These are phyloP conservation scores for Patella pellucida DNA, from an alignment of 2,888 invertebrate genomes.

Conservation along the genomic window DNA sequence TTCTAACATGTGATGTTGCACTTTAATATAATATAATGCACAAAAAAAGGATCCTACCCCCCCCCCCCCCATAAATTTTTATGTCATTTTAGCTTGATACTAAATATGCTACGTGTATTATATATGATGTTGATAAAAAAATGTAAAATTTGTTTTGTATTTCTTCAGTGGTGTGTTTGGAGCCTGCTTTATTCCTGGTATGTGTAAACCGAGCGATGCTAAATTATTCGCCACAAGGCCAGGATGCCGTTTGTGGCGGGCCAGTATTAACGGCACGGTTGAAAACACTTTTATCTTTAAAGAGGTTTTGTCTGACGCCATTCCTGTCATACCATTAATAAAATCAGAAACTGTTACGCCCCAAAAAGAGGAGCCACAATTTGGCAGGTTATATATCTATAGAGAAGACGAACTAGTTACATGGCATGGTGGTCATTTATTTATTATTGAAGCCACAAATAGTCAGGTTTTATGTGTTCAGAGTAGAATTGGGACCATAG, in stretches of 20 bases:
- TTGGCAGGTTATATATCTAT: constrained; percentile 79
- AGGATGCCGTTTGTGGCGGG: constrained; percentile 87
- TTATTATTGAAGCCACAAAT: constrained; percentile 81
- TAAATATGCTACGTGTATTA: neutral
- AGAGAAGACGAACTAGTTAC: constrained; percentile 82
- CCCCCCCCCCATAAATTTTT: too few relatives aligned
- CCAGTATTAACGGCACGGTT: constrained; percentile 83
- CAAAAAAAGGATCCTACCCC: too few relatives aligned
- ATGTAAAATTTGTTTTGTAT: constrained; percentile 8
- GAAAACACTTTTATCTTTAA: constrained; percentile 87
- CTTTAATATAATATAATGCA: too few relatives aligned
- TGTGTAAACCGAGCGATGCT: constrained; percentile 73
- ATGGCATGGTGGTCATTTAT: constrained; percentile 80
- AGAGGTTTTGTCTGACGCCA: constrained; percentile 70
- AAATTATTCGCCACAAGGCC: constrained; percentile 85
- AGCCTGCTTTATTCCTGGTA: constrained; percentile 75
- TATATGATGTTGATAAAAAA: neutral
- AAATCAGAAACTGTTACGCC: constrained; percentile 21
- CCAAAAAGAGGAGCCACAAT: constrained; percentile 71
- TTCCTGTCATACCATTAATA: constrained; percentile 43
- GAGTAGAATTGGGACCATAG: constrained; percentile 74
- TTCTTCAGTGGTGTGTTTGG: constrained; percentile 78
- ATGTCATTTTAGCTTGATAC: too few relatives aligned
- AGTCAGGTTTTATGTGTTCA: constrained; percentile 79
- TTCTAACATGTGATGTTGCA: too few relatives aligned